Percentiles rank a stretch among this genome's conserved stretches.
phyloP scores from a whole-genome alignment of 2,113 vertebrate genomes.

The Amia ocellicauda region DNA sequence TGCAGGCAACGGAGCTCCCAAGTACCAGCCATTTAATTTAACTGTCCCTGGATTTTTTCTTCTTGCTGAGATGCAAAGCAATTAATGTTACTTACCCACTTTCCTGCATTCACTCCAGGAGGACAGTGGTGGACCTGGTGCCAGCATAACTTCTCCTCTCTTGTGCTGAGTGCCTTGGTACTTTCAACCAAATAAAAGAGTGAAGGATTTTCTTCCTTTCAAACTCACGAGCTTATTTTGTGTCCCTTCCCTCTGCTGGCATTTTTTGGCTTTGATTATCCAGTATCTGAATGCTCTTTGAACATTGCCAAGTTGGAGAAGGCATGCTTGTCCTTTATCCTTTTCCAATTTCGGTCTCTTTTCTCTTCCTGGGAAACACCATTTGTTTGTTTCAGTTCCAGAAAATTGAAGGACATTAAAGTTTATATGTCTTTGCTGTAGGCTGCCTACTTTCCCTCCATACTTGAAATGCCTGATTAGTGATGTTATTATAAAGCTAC shows the following conservation, averaged over 20 bases:
- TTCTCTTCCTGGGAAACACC: background rate
- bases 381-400: slow-evolving; percentile 10
- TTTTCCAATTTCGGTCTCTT: slow-evolving; percentile 5
- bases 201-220: background rate
- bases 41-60: background rate
- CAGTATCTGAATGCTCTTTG: slow-evolving; percentile 6
- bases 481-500: background rate
- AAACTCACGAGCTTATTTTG: background rate
- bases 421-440: slow-evolving; percentile 9
- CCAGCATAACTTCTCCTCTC: background rate
- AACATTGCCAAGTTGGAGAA: slow-evolving; percentile 9
- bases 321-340: slow-evolving; percentile 5
- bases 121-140: background rate
- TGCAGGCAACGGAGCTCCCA: too few species aligned
- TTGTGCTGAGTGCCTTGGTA: background rate
- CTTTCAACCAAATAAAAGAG: background rate
- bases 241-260: slow-evolving; percentile 9
- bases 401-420: background rate
- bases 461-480: background rate
- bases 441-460: background rate
- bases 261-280: slow-evolving; percentile 6
- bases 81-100: background rate
- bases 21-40: too few species aligned
- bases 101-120: background rate
- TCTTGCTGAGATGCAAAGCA: background rate